A percentile compares a stretch with the other conserved stretches of the same genome.
Conservation (phyloP, 2,113 vertebrate genomes). For the Nycticorax nycticorax region DNA sequence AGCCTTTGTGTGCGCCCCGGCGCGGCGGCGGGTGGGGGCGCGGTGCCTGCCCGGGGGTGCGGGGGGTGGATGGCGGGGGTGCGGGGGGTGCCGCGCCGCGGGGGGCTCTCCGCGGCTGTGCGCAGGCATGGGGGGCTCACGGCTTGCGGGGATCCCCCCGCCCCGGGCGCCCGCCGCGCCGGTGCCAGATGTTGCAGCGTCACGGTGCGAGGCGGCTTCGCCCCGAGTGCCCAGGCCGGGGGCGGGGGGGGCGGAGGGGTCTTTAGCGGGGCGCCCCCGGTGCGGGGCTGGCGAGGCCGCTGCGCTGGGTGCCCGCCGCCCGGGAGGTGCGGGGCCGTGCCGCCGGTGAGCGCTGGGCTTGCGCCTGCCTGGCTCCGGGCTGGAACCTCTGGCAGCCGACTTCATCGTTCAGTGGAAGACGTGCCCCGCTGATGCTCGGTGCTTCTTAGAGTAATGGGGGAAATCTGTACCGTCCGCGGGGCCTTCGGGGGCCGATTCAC, state of each 20-base stretch:
- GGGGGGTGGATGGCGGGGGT: too few species aligned
- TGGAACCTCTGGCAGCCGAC: background rate
- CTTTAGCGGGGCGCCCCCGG: too few species aligned
- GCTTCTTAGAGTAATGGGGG: background rate
- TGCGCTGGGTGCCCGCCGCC: too few species aligned
- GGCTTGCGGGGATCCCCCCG: background rate
- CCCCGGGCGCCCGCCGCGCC: too few species aligned
- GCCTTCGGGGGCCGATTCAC: background rate
- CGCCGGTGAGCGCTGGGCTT: rapidly evolving
- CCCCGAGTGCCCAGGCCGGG: rapidly evolving
- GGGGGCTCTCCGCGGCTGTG: too few species aligned
- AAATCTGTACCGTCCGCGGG: background rate
- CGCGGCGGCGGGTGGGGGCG: background rate
- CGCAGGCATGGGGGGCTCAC: too few species aligned
- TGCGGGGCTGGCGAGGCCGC: too few species aligned
- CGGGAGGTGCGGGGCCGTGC: background rate
- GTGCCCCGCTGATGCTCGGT: rapidly evolving
- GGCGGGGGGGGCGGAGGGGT: rapidly evolving
- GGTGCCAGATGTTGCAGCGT: background rate
- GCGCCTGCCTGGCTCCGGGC: background rate
- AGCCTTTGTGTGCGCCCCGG: background rate
- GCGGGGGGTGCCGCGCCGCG: too few species aligned
- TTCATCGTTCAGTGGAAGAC: background rate
- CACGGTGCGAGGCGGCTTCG: background rate
- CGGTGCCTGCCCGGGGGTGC: background rate